A percentile compares a stretch with the other conserved stretches of the same genome.
Evolutionary conservation across 2,113 vertebrate species (phyloP).

Genomic region (Diadophis punctatus): DNA sequence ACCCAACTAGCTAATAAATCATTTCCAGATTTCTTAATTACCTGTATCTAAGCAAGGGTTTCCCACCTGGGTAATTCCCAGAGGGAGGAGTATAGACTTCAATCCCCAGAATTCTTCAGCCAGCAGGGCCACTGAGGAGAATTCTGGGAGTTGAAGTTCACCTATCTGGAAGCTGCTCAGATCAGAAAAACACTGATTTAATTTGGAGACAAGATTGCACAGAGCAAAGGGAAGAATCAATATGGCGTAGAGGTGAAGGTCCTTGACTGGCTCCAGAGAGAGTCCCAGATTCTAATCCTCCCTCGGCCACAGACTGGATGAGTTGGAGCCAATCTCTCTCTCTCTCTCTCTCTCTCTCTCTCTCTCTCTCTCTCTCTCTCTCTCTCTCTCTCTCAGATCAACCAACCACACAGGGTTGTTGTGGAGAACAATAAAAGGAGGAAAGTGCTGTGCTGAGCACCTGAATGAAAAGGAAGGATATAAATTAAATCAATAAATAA

Average conservation of each 20-base stretch:
- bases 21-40: not conserved
- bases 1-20: not conserved
- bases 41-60: not conserved
- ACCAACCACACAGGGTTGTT: not conserved
- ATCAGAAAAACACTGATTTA: not conserved
- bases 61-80: not conserved
- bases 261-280: not conserved
- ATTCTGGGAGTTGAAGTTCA: not conserved
- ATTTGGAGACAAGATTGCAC: not conserved
- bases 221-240: not conserved
- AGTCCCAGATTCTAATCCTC: not conserved
- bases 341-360: not conserved
- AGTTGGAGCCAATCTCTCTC: not conserved
- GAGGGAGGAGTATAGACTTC: not conserved
- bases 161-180: not conserved
- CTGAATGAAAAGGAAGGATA: not conserved
- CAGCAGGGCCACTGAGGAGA: not conserved
- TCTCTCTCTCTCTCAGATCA: not conserved
- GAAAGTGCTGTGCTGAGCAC: not conserved
- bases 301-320: not conserved
- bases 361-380: no score
- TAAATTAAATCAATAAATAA: not conserved
- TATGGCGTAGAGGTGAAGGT: not conserved
- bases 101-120: not conserved
- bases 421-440: not conserved